Conservation (phyloP, 2,797 vertebrate species). For the Apogon talboti region DNA sequence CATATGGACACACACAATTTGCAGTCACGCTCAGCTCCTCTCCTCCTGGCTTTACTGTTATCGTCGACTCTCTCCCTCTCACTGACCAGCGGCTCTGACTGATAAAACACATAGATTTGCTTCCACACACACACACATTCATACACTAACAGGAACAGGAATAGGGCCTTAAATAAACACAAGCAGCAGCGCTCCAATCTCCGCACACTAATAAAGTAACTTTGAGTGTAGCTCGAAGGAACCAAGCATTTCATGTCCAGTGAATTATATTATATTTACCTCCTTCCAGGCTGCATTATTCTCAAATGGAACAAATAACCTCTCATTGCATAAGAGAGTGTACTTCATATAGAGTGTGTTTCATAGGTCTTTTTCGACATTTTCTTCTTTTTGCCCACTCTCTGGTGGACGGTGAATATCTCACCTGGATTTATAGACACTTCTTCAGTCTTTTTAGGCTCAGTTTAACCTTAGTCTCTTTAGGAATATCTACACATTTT, state of each 20-base stretch:
- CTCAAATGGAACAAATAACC: constrained; percentile 31
- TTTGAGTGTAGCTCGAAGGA: constrained; percentile 3
- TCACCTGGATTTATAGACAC: too few species aligned
- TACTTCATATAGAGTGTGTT: constrained; percentile 3
- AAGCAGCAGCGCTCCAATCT: neutral
- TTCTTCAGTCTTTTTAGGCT: too few species aligned
- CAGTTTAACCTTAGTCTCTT: too few species aligned
- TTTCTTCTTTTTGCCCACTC: constrained; percentile 5
- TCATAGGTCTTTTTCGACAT: too few species aligned
- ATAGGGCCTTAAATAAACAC: neutral
- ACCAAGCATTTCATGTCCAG: constrained; percentile 4
- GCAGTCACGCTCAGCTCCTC: constrained; percentile 27
- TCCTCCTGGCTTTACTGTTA: constrained; percentile 20
- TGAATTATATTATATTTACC: constrained; percentile 24
- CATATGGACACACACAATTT: constrained; percentile 13
- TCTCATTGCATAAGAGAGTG: constrained; percentile 8
- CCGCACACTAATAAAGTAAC: neutral
- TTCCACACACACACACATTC: constrained; percentile 9
- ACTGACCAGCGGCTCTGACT: constrained; percentile 25
- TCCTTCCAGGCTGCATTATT: constrained; percentile 10
- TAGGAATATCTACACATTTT: too few species aligned
- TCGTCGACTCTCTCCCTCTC: constrained; percentile 7
- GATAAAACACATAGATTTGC: constrained; percentile 6
- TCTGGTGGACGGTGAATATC: neutral
- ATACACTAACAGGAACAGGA: neutral